Evolutionary conservation across 2,888 invertebrate species (phyloP).

Genomic region (Leucozona laternaria): DNA sequence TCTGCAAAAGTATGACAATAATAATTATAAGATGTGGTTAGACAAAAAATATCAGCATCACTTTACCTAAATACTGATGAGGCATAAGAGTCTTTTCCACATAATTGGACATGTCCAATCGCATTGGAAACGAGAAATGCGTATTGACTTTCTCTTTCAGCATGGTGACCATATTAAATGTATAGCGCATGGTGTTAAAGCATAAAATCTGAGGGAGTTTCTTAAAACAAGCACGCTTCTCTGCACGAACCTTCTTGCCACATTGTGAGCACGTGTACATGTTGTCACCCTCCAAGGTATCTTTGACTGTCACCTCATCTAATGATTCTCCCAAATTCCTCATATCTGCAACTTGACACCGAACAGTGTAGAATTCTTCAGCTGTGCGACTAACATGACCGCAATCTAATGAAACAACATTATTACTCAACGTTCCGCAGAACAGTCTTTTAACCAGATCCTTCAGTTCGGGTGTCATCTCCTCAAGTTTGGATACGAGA

Average conservation of each 20-base stretch:
- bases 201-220: constrained; percentile 96
- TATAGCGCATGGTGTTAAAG: constrained; percentile 98
- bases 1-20: constrained; percentile 82
- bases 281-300: constrained; percentile 97
- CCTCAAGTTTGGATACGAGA: constrained; percentile 96
- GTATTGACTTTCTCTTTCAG: constrained; percentile 98
- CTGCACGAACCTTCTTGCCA: constrained; percentile 96
- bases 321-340: constrained; percentile 96
- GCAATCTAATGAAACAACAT: constrained; percentile 97
- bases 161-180: constrained; percentile 99
- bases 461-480: constrained; percentile 96
- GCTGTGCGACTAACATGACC: constrained; percentile 96
- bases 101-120: constrained; percentile 97
- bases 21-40: background rate
- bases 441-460: constrained; percentile 95
- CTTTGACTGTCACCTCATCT: constrained; percentile 98
- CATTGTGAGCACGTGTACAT: constrained; percentile 99
- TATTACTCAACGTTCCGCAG: constrained; percentile 97
- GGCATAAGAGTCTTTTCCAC: constrained; percentile 97
- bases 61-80: constrained; percentile 91
- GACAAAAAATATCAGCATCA: constrained; percentile 5
- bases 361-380: constrained; percentile 98
- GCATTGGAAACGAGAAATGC: constrained; percentile 97
- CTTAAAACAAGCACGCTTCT: constrained; percentile 97
- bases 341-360: constrained; percentile 99